These are phyloP conservation scores for Ascidia mentula DNA, from an alignment of 23 tunicate species.

Conservation along the genomic window DNA sequence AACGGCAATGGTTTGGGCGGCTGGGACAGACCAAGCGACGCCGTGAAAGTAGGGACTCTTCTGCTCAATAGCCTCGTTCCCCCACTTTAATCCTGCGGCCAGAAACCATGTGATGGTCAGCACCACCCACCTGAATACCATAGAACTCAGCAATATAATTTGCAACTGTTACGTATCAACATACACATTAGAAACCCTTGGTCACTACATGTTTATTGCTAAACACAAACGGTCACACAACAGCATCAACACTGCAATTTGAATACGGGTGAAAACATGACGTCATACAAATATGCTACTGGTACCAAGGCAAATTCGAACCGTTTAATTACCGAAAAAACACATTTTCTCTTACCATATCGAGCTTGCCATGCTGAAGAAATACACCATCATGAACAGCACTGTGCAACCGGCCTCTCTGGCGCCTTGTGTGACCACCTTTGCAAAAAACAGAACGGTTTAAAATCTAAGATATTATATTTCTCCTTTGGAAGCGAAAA, in stretches of 20 bases:
- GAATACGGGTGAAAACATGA: too few relatives aligned
- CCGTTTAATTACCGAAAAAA: too few relatives aligned
- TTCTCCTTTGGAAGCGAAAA: too few relatives aligned
- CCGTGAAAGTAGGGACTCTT: conserved; percentile 91
- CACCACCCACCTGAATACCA: conserved; percentile 85
- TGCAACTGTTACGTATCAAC: too few relatives aligned
- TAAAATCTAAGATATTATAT: too few relatives aligned
- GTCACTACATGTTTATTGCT: too few relatives aligned
- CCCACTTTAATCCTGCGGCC: conserved; percentile 98
- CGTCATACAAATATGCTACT: too few relatives aligned
- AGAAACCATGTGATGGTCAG: conserved; percentile 94
- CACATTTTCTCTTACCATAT: conserved; percentile 63
- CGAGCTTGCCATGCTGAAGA: conserved; percentile 97
- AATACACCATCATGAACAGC: conserved; percentile 90
- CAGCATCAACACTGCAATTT: too few relatives aligned
- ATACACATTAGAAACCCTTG: too few relatives aligned
- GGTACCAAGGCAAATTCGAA: too few relatives aligned
- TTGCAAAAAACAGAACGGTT: neutral
- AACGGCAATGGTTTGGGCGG: conserved; percentile 72
- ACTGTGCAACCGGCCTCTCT: conserved; percentile 90
- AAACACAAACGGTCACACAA: too few relatives aligned
- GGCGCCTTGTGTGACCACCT: conserved; percentile 93
- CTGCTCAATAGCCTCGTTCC: conserved; percentile 52
- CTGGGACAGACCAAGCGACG: conserved; percentile 92
- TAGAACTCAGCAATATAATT: too few relatives aligned